Evolutionary conservation across 1,140 invertebrate genomes (phyloP), one percentile per base, ranked within the genome.

Genomic region (Achroia grisella): DNA sequence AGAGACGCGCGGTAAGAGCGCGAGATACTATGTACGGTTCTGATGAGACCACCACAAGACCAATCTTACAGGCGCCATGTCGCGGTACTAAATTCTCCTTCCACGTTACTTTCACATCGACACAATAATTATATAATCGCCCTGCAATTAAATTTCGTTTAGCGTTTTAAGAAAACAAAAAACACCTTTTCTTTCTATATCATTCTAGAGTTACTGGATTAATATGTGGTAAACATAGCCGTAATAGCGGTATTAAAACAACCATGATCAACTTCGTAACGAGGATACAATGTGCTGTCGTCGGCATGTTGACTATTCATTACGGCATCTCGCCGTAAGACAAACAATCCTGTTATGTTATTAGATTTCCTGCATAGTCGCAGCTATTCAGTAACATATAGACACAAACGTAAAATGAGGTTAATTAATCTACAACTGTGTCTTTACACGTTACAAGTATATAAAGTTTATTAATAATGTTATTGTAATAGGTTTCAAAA

Each of bases 231-330:
- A 48, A 65, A 59, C 56, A 67, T 50, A 62, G 42, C 54, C 49
- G 66, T 48, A 56, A 68, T 67, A 65, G 58, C 54, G 44, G 46
- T 70, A 64, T 67, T 71, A 75, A 71, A 76, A 71, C 67, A 68
- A 71, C 64, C 56, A 68, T 52, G 57, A 74, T 71, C 58, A 33
- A 66, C 61, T 65, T 67, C 57, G 65, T 57, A 66, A 62, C 54
- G 62, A 53, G 50, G 49, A 61, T 56, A 56, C 58, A 62, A 63
- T 54, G 52, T 37, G 34, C 52, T 60, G 60, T 52, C 48, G 49
- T 53, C 51, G 53, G 45, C 50, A 54, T 82, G 75, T 82, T 79
- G 67, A 73, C 77, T 73, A 77, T 77, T 77, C 71, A 77, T 79
- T 75, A 79, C 65, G 72, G 59, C 71, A 72, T 68, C 64, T 66